Percentiles rank a stretch among this genome's conserved stretches.
phyloP scores from a whole-genome alignment of 2,888 invertebrate species.

The Synergus gifuensis region DNA sequence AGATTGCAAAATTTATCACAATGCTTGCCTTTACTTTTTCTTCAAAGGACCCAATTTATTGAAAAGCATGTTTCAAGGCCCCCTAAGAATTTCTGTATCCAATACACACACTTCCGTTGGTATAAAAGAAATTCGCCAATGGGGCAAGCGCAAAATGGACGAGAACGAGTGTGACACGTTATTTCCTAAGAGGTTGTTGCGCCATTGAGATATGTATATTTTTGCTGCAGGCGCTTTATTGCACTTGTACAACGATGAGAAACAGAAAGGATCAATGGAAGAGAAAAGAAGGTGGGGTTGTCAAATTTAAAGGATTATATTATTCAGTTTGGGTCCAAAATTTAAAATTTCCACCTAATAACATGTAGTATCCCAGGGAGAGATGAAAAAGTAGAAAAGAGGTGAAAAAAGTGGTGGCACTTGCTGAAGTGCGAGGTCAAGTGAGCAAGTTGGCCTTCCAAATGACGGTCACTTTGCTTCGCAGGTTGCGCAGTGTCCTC shows the following conservation, averaged over 20 bases:
- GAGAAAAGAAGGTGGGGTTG: not conserved
- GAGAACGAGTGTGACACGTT: conserved; percentile 12
- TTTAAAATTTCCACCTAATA: too few species aligned
- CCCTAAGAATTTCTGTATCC: not conserved
- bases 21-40: too few species aligned
- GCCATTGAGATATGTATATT: not conserved
- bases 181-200: conserved; percentile 4
- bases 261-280: not conserved
- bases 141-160: not conserved
- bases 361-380: not conserved
- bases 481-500: conserved; percentile 7
- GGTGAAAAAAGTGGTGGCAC: conserved; percentile 3
- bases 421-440: conserved; percentile 34
- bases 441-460: conserved; percentile 39
- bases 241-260: not conserved
- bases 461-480: conserved; percentile 21
- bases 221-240: not conserved
- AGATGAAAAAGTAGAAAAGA: not conserved
- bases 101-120: conserved; percentile 11
- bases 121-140: conserved; percentile 10
- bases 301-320: not conserved
- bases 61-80: not conserved
- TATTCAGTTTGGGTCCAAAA: too few species aligned
- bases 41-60: not conserved
- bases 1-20: not conserved